Conservation (phyloP, 2,113 vertebrate genomes). For the Catharus fuscescens region DNA sequence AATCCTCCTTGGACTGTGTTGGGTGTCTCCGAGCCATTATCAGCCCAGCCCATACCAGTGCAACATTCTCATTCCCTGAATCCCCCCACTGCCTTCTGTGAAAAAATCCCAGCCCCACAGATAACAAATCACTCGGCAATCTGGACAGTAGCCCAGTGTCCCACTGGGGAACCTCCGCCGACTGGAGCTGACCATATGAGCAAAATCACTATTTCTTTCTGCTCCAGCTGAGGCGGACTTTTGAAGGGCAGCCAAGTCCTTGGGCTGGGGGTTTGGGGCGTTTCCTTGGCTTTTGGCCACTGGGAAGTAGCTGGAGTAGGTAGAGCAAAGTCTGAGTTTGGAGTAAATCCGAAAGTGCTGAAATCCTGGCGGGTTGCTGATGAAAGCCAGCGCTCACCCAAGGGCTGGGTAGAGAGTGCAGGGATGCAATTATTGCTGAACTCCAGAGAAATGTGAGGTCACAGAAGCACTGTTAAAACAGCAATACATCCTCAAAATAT, state of each 20-base stretch:
- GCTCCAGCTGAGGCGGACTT: background rate
- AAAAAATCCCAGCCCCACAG: background rate
- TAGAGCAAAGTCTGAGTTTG: background rate
- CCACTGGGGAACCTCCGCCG: background rate
- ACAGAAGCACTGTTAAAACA: background rate
- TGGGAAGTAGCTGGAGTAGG: background rate
- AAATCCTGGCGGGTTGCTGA: background rate
- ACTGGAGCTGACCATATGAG: background rate
- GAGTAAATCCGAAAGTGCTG: background rate
- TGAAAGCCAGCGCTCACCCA: background rate
- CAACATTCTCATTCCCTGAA: rapidly evolving
- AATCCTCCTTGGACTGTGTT: rapidly evolving
- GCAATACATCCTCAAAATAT: background rate
- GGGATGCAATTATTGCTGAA: background rate
- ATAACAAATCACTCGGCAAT: background rate
- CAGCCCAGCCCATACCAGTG: background rate
- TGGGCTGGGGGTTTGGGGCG: rapidly evolving
- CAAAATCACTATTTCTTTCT: background rate
- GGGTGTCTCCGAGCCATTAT: background rate
- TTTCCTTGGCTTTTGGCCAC: background rate
- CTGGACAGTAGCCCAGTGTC: background rate
- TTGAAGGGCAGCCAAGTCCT: background rate
- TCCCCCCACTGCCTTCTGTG: background rate
- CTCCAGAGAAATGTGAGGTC: background rate
- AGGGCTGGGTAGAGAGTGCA: background rate